Base-by-base conservation (phyloP, 2,113 vertebrate genomes). In the Amia ocellicauda region DNA sequence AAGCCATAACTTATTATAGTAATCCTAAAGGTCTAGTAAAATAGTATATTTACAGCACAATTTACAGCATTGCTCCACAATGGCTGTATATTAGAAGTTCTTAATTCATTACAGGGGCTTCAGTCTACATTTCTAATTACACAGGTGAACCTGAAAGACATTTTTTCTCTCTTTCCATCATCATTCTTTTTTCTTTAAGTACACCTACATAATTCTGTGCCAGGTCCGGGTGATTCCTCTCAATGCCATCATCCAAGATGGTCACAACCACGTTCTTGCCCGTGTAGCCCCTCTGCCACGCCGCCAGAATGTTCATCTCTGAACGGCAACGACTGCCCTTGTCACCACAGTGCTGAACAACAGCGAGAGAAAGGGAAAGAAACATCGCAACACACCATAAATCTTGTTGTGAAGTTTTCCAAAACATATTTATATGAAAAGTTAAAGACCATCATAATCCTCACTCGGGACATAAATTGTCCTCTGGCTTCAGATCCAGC, bases 181-280 rank as follows among this genome's bases (percentile, higher is more conserved):
- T n/a, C n/a, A n/a, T n/a, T n/a, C n/a, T n/a, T n/a, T n/a, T 16
- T 5, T 56, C 11, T 4, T 29, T 13, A 50, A 17, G 36, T 14
- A 73, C 77, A 85, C 95, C 93, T 75, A 98, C 97, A n/a, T 98
- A 99, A 79, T 99, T 99, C 74, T 69, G 86, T 68, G 89, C 83
- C 55, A 99, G 84, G 69, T 99, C 97, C 0, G 95, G 94, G 75
- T 99, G 97, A 80, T 98, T 94, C 81, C 97, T 99, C 83, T 99
- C 97, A 1, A 99, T 95, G 64, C 97, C 97, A 0, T 99, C 97
- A 1, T 98, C 97, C 74, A 99, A 81, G 71, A 99, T 99, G 66
- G 96, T 97, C 60, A 99, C 93, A 52, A 99, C 95, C 0, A 98
- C 91, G 62, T 93, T 95, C 54, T 67, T 92, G 20, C 97, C 97